Base-by-base conservation (phyloP, 2,888 invertebrate genomes). In the Cataglyphis altisquamis region DNA sequence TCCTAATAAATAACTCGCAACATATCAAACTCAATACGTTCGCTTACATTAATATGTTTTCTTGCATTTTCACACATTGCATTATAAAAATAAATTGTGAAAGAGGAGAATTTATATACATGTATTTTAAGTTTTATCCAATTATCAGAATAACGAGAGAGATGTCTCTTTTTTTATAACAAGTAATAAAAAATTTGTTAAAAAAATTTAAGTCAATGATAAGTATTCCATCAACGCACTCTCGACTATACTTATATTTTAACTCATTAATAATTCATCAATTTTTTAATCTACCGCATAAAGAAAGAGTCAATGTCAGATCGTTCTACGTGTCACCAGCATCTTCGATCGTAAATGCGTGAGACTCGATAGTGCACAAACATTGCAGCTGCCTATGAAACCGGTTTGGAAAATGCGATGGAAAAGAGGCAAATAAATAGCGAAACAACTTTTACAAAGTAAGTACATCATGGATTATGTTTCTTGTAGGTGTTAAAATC, bases 391-490 rank as follows among this genome's bases (percentile, higher is more conserved):
- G 15, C 36, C 68, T 64, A 9, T 55, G n/a, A 67, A 78, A 83
- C 78, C 73, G 72, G 78, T 83, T 85, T 77, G 21, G 18, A 60
- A 60, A 63, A 48, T 1, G 60, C 60, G 48, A 77, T 77, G 10
- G 29, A 66, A 82, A 68, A 81, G 68, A 68, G 68, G 21, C 39
- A 18, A 57, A 52, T 15, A 52, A 45, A 60, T 57, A 8, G 60
- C 18, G 41, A 57, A 66, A 66, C 64, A 75, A 66, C 77, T 82
- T 77, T 82, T 82, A 75, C 64, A 36, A n/a, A 0, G 12, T 36
- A 48, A 29, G 21, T 75, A 66, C 29, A 55, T 39, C 12, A 52
- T 39, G 52, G 48, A 10, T 64, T 36, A 39, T 5, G 8, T 15
- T 41, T 10, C 18, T 55, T 2, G 36, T 15, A 75, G 1, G n/a